A percentile compares a stretch with the other conserved stretches of the same genome.
Conservation (phyloP, 2,113 vertebrate species). For the Zingel zingel region DNA sequence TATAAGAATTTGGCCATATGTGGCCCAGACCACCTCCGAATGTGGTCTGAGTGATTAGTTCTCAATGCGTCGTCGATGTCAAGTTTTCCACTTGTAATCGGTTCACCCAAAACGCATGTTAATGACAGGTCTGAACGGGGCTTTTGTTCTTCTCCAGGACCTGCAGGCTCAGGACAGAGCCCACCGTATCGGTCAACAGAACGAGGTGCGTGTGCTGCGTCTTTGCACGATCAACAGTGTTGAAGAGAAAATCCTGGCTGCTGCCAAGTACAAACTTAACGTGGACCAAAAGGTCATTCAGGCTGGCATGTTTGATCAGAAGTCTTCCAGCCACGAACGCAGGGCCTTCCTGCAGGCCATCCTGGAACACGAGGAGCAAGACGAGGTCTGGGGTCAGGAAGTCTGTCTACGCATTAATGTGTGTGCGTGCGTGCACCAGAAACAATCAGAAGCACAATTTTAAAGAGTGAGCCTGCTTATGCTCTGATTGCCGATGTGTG, state of each 20-base stretch:
- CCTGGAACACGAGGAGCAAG: constrained; percentile 98
- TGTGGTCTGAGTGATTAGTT: too few species aligned
- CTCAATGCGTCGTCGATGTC: too few species aligned
- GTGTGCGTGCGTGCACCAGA: constrained; percentile 66
- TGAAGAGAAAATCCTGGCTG: constrained; percentile 93
- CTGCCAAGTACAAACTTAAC: constrained; percentile 95
- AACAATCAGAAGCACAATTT: constrained; percentile 45
- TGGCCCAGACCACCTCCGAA: too few species aligned
- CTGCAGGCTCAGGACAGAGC: constrained; percentile 97
- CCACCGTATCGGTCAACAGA: constrained; percentile 97
- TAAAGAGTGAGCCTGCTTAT: constrained; percentile 38
- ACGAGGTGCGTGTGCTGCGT: constrained; percentile 95
- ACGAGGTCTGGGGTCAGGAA: constrained; percentile 88
- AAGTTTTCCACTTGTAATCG: too few species aligned
- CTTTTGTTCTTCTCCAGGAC: constrained; percentile 83
- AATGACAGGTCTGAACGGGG: too few species aligned
- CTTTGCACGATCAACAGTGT: constrained; percentile 97
- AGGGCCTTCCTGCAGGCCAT: constrained; percentile 97
- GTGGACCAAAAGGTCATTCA: constrained; percentile 99
- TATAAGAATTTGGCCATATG: too few species aligned
- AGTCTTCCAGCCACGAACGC: constrained; percentile 96
- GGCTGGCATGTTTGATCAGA: constrained; percentile 98
- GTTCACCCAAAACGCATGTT: too few species aligned
- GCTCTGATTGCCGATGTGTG: constrained; percentile 60
- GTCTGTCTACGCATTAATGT: constrained; percentile 74